These are phyloP conservation scores for Lampris incognitus DNA, from an alignment of 2,113 vertebrate species.

Conservation along the genomic window DNA sequence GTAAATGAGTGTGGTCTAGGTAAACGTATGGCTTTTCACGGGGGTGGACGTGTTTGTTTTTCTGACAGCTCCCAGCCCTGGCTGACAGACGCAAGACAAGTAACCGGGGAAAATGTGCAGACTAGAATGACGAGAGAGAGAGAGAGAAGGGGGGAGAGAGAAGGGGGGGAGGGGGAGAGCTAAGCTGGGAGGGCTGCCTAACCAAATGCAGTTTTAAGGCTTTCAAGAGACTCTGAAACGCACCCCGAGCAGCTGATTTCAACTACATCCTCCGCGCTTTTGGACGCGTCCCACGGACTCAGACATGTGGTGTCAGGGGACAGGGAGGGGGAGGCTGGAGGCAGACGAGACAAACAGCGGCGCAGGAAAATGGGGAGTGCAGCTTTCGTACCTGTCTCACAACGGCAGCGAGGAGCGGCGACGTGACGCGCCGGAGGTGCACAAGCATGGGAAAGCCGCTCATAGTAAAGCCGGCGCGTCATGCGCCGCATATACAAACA, in stretches of 20 bases:
- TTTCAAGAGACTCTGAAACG: conserved; percentile 46
- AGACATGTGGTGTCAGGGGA: conserved; percentile 52
- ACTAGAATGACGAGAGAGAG: conserved; percentile 39
- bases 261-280: conserved; percentile 36
- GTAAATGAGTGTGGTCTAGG: conserved; percentile 71
- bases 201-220: conserved; percentile 45
- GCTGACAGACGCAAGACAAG: conserved; percentile 63
- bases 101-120: conserved; percentile 47
- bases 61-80: conserved; percentile 63
- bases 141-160: conserved; percentile 16
- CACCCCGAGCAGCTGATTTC: conserved; percentile 63
- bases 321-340: conserved; percentile 60
- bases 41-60: conserved; percentile 73
- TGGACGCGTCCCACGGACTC: conserved; percentile 30
- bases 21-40: conserved; percentile 43
- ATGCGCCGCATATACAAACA: conserved; percentile 43
- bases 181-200: conserved; percentile 5
- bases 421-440: neutral
- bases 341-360: conserved; percentile 67
- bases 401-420: no score
- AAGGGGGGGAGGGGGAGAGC: neutral
- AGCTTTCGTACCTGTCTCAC: conserved; percentile 38
- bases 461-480: neutral
- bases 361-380: conserved; percentile 54
- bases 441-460: conserved; percentile 8